phyloP scores from a whole-genome alignment of 2,113 vertebrate species.

The Prolemur simus region DNA sequence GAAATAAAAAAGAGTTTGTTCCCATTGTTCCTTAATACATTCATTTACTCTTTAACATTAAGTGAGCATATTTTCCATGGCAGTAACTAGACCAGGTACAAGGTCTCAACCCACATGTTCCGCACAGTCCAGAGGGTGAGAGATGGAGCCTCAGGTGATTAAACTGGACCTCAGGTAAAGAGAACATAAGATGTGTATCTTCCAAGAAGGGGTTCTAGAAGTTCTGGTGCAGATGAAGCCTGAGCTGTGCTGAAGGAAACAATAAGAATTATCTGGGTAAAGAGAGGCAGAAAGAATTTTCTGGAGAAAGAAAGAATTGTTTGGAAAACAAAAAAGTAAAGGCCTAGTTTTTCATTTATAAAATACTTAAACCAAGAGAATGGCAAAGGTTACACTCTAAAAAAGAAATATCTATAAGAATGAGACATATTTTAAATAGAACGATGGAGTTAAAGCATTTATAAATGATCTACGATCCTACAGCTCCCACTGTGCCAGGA shows the following conservation, averaged over 20 bases:
- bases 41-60: neutral
- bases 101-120: neutral
- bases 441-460: neutral
- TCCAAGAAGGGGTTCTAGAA: neutral
- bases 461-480: neutral
- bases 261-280: neutral
- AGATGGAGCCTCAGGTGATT: neutral
- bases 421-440: neutral
- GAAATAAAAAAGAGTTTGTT: neutral
- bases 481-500: neutral
- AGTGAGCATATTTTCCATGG: neutral
- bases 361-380: neutral
- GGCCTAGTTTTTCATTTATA: neutral
- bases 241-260: neutral
- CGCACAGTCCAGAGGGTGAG: neutral
- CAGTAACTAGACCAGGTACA: neutral
- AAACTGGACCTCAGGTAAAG: neutral
- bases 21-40: neutral
- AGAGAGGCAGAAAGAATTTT: neutral
- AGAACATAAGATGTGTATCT: neutral
- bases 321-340: neutral
- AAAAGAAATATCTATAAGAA: neutral
- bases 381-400: neutral
- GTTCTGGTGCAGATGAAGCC: neutral
- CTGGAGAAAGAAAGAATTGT: neutral